These are phyloP conservation scores for Camponotus floridanus DNA, from an alignment of 1,140 invertebrate genomes.

Conservation along the genomic window DNA sequence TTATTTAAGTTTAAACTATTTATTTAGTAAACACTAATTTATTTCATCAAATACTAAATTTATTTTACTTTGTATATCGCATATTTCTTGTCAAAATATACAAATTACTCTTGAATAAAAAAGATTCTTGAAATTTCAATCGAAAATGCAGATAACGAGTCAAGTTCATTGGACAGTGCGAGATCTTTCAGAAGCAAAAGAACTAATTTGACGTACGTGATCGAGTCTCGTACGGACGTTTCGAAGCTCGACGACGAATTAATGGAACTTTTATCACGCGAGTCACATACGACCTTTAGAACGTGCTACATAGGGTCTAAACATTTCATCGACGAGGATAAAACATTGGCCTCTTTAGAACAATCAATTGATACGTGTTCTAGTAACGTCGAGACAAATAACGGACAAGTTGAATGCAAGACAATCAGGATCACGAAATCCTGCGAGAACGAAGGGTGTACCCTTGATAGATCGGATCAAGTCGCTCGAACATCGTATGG, in stretches of 20 bases:
- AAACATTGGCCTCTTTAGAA: not conserved
- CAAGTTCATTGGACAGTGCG: constrained; percentile 34
- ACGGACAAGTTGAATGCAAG: not conserved
- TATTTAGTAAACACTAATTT: too few relatives aligned
- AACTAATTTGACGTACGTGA: constrained; percentile 47
- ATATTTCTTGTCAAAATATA: not conserved
- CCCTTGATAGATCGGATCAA: not conserved
- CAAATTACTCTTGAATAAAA: not conserved
- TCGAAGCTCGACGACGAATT: not conserved
- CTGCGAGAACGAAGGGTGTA: not conserved
- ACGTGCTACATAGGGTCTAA: constrained; percentile 19
- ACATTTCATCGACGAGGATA: constrained; percentile 2
- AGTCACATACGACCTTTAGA: constrained; percentile 36
- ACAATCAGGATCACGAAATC: constrained; percentile 30
- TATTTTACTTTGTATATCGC: not conserved
- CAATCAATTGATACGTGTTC: not conserved
- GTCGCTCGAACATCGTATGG: not conserved
- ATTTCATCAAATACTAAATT: not conserved
- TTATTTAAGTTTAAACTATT: too few relatives aligned
- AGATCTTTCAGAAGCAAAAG: constrained; percentile 37
- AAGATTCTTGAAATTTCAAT: not conserved
- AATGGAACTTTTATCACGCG: constrained; percentile 19
- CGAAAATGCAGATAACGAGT: constrained; percentile 4
- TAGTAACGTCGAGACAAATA: constrained; percentile 1
- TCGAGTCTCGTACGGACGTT: constrained; percentile 9